Conservation (phyloP, 2,797 vertebrate species). For the Hipposideros larvatus region DNA sequence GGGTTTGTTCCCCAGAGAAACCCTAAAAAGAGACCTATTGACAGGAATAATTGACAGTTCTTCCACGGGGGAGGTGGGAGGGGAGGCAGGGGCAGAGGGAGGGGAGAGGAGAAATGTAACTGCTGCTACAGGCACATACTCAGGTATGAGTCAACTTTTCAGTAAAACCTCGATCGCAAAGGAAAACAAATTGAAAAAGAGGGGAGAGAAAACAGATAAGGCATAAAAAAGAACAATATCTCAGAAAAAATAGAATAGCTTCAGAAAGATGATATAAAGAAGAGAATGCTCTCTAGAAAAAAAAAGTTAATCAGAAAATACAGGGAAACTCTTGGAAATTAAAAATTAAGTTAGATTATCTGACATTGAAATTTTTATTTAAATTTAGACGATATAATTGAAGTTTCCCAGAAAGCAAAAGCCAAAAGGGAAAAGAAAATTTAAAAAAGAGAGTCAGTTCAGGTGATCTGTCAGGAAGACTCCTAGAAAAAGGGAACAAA, state of each 20-base stretch:
- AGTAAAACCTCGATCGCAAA: neutral
- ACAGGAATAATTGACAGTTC: neutral
- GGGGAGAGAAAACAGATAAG: constrained; percentile 13
- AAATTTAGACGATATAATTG: neutral
- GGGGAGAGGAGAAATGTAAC: neutral
- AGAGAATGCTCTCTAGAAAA: neutral
- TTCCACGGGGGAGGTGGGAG: neutral
- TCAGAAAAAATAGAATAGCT: neutral
- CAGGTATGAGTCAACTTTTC: neutral
- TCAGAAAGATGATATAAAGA: neutral
- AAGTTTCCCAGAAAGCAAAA: constrained; percentile 4
- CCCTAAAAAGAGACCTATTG: neutral
- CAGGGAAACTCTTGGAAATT: neutral
- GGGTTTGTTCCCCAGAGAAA: neutral
- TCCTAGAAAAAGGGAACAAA: neutral
- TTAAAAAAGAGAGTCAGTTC: neutral
- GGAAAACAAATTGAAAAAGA: neutral
- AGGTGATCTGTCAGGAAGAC: neutral
- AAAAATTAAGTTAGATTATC: constrained; percentile 13
- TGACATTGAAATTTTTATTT: neutral
- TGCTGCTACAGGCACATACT: neutral
- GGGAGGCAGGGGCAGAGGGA: neutral
- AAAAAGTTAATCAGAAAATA: neutral
- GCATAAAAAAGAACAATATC: neutral
- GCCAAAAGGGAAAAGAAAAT: neutral